A percentile compares a stretch with the other conserved stretches of the same genome.
Conservation (phyloP, 2,888 invertebrate species). For the Himalopsyche japonica region DNA sequence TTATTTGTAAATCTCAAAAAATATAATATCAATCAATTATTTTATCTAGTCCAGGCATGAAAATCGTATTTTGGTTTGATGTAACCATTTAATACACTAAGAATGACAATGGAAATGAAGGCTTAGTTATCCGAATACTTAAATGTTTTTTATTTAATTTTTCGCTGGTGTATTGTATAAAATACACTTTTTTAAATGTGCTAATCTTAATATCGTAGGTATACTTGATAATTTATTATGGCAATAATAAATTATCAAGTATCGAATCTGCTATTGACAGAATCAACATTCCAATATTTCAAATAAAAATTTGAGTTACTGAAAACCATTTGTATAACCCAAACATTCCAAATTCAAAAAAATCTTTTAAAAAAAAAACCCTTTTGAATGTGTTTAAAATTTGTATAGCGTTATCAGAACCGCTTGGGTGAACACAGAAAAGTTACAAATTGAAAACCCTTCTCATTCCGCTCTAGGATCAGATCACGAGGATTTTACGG, state of each 20-base stretch:
- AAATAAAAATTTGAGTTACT: neutral
- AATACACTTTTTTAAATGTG: too few species aligned
- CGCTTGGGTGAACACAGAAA: neutral
- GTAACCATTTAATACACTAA: too few species aligned
- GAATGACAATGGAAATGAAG: too few species aligned
- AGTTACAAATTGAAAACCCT: neutral
- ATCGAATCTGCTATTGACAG: neutral
- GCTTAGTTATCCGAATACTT: too few species aligned
- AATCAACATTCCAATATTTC: neutral
- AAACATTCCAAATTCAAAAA: neutral
- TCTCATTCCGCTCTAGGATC: neutral
- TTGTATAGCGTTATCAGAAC: neutral
- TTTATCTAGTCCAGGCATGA: too few species aligned
- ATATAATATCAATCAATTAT: too few species aligned
- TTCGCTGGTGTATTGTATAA: too few species aligned
- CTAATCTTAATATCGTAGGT: too few species aligned
- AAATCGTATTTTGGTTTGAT: too few species aligned
- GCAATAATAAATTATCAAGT: neutral
- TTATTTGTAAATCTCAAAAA: too few species aligned
- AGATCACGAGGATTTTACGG: neutral
- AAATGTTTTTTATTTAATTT: too few species aligned
- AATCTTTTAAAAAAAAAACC: neutral
- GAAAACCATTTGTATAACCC: neutral
- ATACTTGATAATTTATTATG: too few species aligned
- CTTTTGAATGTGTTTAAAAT: neutral